These are phyloP conservation scores for Drosophila takahashii DNA, from an alignment of 1,140 invertebrate genomes.

Conservation along the genomic window DNA sequence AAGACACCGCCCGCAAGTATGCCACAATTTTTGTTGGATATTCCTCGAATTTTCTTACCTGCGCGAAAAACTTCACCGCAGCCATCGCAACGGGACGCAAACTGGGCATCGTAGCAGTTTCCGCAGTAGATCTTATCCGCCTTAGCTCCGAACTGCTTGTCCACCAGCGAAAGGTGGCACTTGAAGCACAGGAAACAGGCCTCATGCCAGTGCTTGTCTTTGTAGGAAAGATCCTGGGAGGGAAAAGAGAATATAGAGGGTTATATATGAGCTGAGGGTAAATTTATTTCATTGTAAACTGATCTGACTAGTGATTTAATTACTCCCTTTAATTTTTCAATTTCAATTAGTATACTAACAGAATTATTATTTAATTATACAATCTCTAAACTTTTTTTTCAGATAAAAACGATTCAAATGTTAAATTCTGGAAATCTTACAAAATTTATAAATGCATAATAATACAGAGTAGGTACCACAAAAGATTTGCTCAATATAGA, in stretches of 20 bases:
- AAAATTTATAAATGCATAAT: no score
- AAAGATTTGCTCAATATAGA: no score
- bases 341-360: no score
- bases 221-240: conserved; percentile 98
- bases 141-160: conserved; percentile 99
- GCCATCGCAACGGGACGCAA: conserved; percentile 99
- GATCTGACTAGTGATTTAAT: no score
- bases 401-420: no score
- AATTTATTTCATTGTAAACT: no score
- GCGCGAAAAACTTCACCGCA: conserved; percentile 99
- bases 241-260: neutral
- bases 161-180: conserved; percentile 98
- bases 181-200: conserved; percentile 99
- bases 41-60: conserved; percentile 89
- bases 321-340: no score
- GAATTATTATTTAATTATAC: no score
- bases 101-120: conserved; percentile 99
- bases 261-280: neutral
- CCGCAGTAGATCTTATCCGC: conserved; percentile 99
- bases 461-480: no score
- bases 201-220: conserved; percentile 99
- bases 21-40: conserved; percentile 14
- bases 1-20: conserved; percentile 54
- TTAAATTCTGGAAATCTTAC: no score
- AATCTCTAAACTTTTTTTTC: no score